These are phyloP conservation scores for Austrolebias charrua DNA, from an alignment of 2,797 vertebrate species.

Conservation along the genomic window DNA sequence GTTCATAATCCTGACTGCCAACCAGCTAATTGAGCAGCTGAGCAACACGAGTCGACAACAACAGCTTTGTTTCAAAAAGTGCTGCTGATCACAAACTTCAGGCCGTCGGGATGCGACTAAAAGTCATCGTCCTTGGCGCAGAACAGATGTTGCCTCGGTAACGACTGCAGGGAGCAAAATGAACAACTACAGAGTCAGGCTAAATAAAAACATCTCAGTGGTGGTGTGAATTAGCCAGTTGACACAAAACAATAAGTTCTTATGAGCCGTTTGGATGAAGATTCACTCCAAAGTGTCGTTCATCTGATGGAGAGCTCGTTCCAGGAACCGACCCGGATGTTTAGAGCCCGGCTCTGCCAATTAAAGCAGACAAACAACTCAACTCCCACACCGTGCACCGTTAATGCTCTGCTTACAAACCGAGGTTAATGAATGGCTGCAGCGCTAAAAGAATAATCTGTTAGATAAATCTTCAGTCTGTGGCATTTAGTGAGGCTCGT, in stretches of 20 bases:
- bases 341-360: conserved; percentile 8
- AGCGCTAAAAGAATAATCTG: conserved; percentile 17
- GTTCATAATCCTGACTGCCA: conserved; percentile 44
- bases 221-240: conserved; percentile 22
- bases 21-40: conserved; percentile 47
- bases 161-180: conserved; percentile 31
- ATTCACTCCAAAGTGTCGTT: conserved; percentile 27
- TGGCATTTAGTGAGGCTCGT: conserved; percentile 8
- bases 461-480: conserved; percentile 20
- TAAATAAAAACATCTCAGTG: conserved; percentile 1
- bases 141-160: conserved; percentile 60
- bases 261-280: conserved; percentile 17
- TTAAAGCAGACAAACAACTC: conserved; percentile 12
- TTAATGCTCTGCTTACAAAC: conserved; percentile 20
- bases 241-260: conserved; percentile 43
- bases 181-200: conserved; percentile 5
- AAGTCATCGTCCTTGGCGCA: conserved; percentile 25
- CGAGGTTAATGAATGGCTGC: conserved; percentile 25
- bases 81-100: conserved; percentile 43
- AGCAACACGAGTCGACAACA: conserved; percentile 29
- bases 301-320: conserved; percentile 11
- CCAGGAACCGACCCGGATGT: conserved; percentile 3
- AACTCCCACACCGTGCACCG: conserved; percentile 9
- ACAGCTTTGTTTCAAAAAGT: conserved; percentile 45
- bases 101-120: conserved; percentile 25